Base-by-base conservation (phyloP, 1,140 invertebrate species). In the Copidosoma floridanum region DNA sequence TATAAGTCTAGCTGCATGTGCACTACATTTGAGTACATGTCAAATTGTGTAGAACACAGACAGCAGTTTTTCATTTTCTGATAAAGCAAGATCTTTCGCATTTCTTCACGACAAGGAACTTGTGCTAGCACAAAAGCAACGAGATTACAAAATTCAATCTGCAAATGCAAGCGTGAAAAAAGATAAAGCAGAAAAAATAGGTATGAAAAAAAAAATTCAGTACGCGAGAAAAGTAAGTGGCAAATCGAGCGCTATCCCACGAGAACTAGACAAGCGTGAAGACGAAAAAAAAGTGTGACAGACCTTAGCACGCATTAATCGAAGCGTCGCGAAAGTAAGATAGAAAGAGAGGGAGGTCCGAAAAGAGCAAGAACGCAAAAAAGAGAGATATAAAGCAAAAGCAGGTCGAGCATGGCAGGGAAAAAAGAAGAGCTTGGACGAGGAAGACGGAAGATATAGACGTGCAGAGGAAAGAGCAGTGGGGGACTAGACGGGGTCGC, bases 221-320 rank as follows among this genome's bases (percentile, higher is more conserved):
- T 32, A 20, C 10, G 32, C 14, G 47, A 41, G 29, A 48, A 32
- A 51, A 44, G 14, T n/a, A n/a, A n/a, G n/a, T n/a, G n/a, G n/a
- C n/a, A 35, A 35, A 35, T n/a, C n/a, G n/a, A 35, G 14, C 32
- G 32, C 32, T 35, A 35, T 35, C 7, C 32, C 32, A 35, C 32
- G 32, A 35, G 14, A 14, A 14, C 32, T 6, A 35, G 32, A 14
- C 6, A 35, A 35, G 32, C 6, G 14, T 14, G 32, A 14, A 35
- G 32, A 8, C 7, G 32, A 35, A 35, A 6, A 8, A 8, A n/a
- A n/a, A n/a, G 21, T 11, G 11, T 16, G 44, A 20, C 23, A 18
- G 23, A 57, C 27, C 54, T 57, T 38, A 32, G 23, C 18, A n/a
- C n/a, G 18, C 35, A 50, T 57, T 50, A 57, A 57, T 57, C 46